phyloP scores from a whole-genome alignment of 53 echinoderm and acorn worm species.

The Zoroaster sp. region DNA sequence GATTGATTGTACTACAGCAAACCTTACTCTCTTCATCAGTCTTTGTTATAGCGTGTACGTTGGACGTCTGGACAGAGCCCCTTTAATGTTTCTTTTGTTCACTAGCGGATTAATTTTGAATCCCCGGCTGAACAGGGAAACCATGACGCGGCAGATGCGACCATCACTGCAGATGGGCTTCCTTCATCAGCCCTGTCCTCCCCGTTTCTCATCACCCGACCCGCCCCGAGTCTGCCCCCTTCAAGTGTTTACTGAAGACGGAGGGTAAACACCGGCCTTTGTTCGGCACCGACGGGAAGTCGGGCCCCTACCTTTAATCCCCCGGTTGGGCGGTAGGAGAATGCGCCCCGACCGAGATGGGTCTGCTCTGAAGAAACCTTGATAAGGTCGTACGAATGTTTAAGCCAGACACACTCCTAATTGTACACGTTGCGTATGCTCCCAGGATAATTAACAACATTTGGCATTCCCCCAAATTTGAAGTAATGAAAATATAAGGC shows the following conservation, averaged over 20 bases:
- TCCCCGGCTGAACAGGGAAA: not conserved
- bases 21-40: too few species aligned
- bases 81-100: not conserved
- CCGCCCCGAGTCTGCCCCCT: not conserved
- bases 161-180: not conserved
- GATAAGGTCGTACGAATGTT: not conserved
- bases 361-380: not conserved
- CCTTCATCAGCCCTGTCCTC: not conserved
- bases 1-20: too few species aligned
- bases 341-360: not conserved
- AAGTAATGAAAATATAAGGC: too few species aligned
- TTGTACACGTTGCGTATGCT: not conserved
- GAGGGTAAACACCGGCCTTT: slow-evolving; percentile 23
- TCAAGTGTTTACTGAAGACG: slow-evolving; percentile 9
- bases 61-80: not conserved
- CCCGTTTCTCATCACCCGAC: not conserved
- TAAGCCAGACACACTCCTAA: not conserved
- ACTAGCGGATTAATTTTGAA: not conserved
- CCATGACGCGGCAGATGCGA: slow-evolving; percentile 14
- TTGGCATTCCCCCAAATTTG: not conserved
- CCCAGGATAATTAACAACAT: not conserved
- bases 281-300: not conserved
- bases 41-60: too few species aligned
- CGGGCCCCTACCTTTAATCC: not conserved
- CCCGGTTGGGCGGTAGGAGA: not conserved